phyloP scores from a whole-genome alignment of 2,888 invertebrate genomes.

The Andrena camellia region DNA sequence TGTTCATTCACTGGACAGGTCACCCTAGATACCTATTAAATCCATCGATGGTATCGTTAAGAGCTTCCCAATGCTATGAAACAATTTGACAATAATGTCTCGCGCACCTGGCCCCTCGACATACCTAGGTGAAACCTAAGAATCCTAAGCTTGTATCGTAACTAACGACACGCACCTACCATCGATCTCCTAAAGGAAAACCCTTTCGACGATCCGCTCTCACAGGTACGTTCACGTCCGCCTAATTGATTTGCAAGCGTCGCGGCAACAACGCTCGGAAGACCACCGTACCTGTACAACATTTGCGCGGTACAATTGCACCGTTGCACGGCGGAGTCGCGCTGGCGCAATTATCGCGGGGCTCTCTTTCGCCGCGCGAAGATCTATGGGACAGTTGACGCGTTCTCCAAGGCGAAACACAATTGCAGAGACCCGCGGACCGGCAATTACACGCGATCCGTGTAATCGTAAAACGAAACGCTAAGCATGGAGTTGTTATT shows the following conservation, averaged over 20 bases:
- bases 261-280: constrained; percentile 28
- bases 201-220: not conserved
- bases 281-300: constrained; percentile 21
- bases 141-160: not conserved
- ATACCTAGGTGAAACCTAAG: not conserved
- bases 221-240: not conserved
- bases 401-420: constrained; percentile 73
- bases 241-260: constrained; percentile 69
- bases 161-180: not conserved
- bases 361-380: constrained; percentile 63
- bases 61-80: too few species aligned
- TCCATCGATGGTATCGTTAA: too few species aligned
- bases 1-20: too few species aligned
- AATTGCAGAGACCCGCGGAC: constrained; percentile 65
- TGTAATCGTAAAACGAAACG: constrained; percentile 81
- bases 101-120: too few species aligned
- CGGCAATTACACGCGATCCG: constrained; percentile 80
- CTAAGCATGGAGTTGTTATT: constrained; percentile 72
- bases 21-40: too few species aligned
- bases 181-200: not conserved
- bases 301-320: constrained; percentile 69
- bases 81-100: too few species aligned
- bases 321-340: constrained; percentile 52
- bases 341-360: constrained; percentile 71
- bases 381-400: constrained; percentile 76